Evolutionary conservation across 2,888 invertebrate species (phyloP), one percentile per base, ranked within the genome.

Genomic region (Sicus ferrugineus): DNA sequence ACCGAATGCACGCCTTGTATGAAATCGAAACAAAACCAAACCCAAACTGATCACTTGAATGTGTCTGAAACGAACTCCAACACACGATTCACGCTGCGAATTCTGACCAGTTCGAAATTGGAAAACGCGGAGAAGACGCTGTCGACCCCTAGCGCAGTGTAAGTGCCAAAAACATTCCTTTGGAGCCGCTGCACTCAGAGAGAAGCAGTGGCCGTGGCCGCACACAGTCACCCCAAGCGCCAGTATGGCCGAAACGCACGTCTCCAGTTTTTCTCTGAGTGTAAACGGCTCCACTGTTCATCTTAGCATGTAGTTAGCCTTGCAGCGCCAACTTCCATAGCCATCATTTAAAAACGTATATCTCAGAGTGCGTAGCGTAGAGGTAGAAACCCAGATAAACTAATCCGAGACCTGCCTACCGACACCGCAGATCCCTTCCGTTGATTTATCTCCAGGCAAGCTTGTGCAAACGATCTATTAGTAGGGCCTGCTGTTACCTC

Each of bases 131-230:
- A 80, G 77, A 78, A 80, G 75, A 76, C 77, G 73, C 74, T 77
- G 74, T 77, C 79, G 74, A 78, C 77, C 74, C 78, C 80, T 71
- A 77, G 79, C 72, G 78, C 79, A 77, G 78, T 78, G 80, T 80
- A 80, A 80, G 80, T 80, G 75, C 46, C 54, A 65, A 61, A 73
- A 70, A 71, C 72, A 74, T 73, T 67, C 48, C 59, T 28, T 56
- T 21, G 66, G 58, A 61, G 70, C 68, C 63, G 28, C 56, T 70
- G 66, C 67, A 67, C 67, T 67, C 67, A 67, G 67, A 58, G 67
- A 67, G 59, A 67, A 42, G 46, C 67, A 48, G 48, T 16, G 34
- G 6, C 16, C 42, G n/a, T n/a, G n/a, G n/a, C 9, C 4, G 46
- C 9, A 28, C 26, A 28, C 2, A 21, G 9, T n/a, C 3, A 23